phyloP scores from a whole-genome alignment of 1,140 invertebrate genomes.

The Mylabris phalerata region DNA sequence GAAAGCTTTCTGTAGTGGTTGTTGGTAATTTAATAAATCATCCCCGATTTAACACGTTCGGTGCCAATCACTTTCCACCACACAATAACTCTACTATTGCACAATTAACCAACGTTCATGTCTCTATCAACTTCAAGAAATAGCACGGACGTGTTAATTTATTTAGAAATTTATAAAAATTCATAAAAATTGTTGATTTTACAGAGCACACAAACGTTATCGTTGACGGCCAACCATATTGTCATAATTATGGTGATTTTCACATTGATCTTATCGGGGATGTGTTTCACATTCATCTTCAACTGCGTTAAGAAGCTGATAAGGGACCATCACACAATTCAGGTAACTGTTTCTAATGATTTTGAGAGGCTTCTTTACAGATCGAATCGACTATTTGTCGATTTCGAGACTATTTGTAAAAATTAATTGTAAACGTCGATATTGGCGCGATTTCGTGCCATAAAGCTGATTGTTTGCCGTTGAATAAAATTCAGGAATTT shows the following conservation, averaged over 20 bases:
- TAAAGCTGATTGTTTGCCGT: too few species aligned
- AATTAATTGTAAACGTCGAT: too few species aligned
- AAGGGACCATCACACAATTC: slow-evolving; percentile 75
- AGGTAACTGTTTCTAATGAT: slow-evolving; percentile 49
- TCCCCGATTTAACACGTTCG: neutral
- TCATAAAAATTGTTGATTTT: slow-evolving; percentile 26
- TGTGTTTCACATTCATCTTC: slow-evolving; percentile 79
- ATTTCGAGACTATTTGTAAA: too few species aligned
- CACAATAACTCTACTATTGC: too few species aligned
- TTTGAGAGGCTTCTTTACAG: too few species aligned
- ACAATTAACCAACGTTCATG: neutral
- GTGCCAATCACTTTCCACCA: too few species aligned
- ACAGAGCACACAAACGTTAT: slow-evolving; percentile 44
- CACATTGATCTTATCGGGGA: slow-evolving; percentile 74
- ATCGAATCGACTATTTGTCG: too few species aligned
- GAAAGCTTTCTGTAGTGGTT: neutral
- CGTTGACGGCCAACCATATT: slow-evolving; percentile 57
- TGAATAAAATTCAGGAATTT: too few species aligned
- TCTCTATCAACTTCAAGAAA: neutral
- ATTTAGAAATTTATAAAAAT: neutral
- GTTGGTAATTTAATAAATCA: neutral
- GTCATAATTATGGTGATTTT: slow-evolving; percentile 86
- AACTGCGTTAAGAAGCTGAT: slow-evolving; percentile 79
- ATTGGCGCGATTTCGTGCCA: too few species aligned
- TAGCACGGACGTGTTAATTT: neutral